Percentiles rank a stretch among this genome's conserved stretches.
Evolutionary conservation across 2,888 invertebrate genomes (phyloP).

Genomic region (Endotricha flammealis): DNA sequence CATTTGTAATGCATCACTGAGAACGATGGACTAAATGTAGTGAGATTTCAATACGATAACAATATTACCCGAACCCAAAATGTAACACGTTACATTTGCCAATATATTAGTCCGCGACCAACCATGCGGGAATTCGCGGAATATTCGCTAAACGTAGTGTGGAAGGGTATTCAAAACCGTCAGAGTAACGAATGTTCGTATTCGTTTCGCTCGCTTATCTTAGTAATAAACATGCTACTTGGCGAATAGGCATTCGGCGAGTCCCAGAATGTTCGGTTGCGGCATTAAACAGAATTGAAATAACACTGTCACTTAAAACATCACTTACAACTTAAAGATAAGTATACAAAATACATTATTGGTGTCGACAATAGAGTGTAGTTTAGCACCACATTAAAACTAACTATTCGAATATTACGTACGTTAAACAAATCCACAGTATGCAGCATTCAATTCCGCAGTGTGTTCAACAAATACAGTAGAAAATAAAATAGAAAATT

Average conservation of each 20-base stretch:
- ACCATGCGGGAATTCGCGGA: too few species aligned
- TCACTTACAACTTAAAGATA: constrained; percentile 53
- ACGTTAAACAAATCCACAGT: constrained; percentile 43
- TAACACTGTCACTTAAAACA: constrained; percentile 44
- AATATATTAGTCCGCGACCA: constrained; percentile 30
- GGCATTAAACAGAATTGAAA: constrained; percentile 20
- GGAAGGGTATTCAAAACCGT: too few species aligned
- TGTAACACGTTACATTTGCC: constrained; percentile 35
- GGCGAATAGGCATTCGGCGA: too few species aligned
- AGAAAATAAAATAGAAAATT: constrained; percentile 31
- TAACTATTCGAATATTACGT: constrained; percentile 48
- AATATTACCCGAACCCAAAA: constrained; percentile 15
- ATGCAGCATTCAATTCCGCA: constrained; percentile 41
- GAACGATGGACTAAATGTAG: constrained; percentile 28
- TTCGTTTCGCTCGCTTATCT: too few species aligned
- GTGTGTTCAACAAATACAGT: constrained; percentile 23
- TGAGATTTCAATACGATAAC: constrained; percentile 29
- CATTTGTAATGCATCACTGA: constrained; percentile 11
- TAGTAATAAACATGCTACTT: too few species aligned
- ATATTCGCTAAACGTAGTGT: too few species aligned
- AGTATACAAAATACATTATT: constrained; percentile 54
- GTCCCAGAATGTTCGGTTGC: too few species aligned
- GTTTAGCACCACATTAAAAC: constrained; percentile 65
- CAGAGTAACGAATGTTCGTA: too few species aligned
- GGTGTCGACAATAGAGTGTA: constrained; percentile 53